A percentile compares a stretch with the other conserved stretches of the same genome.
phyloP scores from a whole-genome alignment of 2,113 vertebrate genomes.

The Cisticola juncidis region DNA sequence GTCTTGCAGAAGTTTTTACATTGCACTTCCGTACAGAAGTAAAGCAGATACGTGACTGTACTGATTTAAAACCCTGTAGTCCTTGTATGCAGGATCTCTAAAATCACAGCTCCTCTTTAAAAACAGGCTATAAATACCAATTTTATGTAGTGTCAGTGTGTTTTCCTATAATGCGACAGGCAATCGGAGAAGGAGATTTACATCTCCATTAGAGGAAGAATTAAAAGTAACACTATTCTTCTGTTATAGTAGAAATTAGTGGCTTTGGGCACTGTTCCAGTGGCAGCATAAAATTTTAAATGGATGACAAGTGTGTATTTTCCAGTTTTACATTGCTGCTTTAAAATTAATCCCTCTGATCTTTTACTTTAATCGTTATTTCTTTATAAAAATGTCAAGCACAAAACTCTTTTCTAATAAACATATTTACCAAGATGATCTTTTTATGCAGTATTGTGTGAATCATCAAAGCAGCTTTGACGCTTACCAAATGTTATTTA shows the following conservation, averaged over 20 bases:
- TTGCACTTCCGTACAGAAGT: background rate
- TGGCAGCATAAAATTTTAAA: background rate
- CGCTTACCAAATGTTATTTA: background rate
- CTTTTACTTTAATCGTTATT: background rate
- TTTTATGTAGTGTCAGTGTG: background rate
- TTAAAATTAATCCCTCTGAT: background rate
- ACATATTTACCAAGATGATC: background rate
- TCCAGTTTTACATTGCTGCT: background rate
- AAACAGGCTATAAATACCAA: background rate
- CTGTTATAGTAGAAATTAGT: background rate
- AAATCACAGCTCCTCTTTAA: background rate
- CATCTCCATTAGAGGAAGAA: background rate
- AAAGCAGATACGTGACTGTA: background rate
- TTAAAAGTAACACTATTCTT: background rate
- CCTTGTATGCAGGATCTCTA: background rate
- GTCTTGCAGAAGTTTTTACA: background rate
- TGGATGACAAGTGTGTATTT: background rate
- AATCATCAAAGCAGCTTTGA: background rate
- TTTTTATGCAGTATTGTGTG: background rate
- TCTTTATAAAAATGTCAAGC: background rate
- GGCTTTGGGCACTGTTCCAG: background rate
- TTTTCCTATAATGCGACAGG: background rate
- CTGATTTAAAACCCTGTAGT: background rate
- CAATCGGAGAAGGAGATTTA: background rate
- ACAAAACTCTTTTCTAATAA: background rate